A percentile compares a stretch with the other conserved stretches of the same genome.
Evolutionary conservation across 1,140 invertebrate genomes (phyloP).

Genomic region (Andricus grossulariae): DNA sequence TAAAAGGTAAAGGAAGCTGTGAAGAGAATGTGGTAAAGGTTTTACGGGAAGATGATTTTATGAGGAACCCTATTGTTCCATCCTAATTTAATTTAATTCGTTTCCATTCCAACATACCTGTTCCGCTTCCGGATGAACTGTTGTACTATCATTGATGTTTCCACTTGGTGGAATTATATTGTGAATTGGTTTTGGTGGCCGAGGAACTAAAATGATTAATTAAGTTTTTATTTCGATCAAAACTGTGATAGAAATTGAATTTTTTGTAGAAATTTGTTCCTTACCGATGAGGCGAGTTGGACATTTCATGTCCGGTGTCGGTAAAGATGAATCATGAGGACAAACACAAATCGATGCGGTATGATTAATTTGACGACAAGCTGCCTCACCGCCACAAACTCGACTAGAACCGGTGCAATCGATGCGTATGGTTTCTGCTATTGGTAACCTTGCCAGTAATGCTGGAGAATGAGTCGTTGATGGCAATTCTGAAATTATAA

Average conservation of each 20-base stretch:
- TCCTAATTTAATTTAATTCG: conserved; percentile 28
- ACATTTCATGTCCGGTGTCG: conserved; percentile 80
- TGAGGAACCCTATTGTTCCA: neutral
- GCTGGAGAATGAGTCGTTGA: conserved; percentile 43
- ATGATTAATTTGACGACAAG: conserved; percentile 75
- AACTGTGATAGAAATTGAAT: neutral
- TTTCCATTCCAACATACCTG: conserved; percentile 58
- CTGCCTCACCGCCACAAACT: conserved; percentile 80
- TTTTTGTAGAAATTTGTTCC: conserved; percentile 24
- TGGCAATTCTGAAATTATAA: conserved; percentile 35
- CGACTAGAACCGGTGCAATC: conserved; percentile 66
- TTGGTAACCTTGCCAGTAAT: conserved; percentile 43
- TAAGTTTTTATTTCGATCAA: conserved; percentile 63
- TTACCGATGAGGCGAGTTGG: conserved; percentile 79
- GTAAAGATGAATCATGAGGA: conserved; percentile 79
- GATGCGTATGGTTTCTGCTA: conserved; percentile 48
- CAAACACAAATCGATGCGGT: conserved; percentile 80
- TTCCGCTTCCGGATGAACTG: conserved; percentile 62
- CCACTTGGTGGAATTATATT: conserved; percentile 79
- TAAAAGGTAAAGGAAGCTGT: no score
- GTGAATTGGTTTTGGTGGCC: conserved; percentile 77
- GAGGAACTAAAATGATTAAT: conserved; percentile 77
- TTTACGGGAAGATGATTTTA: no score
- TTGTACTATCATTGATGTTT: conserved; percentile 69
- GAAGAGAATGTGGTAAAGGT: no score